Evolutionary conservation across 2,113 vertebrate species (phyloP).

Genomic region (Nycticorax nycticorax): DNA sequence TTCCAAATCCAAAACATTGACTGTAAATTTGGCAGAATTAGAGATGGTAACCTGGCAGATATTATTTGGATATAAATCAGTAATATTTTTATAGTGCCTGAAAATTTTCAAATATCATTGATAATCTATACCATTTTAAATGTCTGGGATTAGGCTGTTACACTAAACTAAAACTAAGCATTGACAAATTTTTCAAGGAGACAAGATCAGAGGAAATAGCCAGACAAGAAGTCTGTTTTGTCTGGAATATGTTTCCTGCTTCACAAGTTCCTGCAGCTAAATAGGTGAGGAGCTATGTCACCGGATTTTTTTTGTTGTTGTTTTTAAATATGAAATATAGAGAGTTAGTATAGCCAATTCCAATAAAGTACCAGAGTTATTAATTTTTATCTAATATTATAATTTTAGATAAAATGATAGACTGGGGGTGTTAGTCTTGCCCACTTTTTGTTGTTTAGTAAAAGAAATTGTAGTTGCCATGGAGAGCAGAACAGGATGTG

Average conservation of each 20-base stretch:
- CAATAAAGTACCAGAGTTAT: background rate
- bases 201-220: background rate
- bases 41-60: background rate
- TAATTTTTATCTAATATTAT: background rate
- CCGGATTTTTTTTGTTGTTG: rapidly evolving
- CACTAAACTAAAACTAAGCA: background rate
- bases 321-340: background rate
- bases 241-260: background rate
- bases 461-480: background rate
- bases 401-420: background rate
- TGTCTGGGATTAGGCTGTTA: background rate
- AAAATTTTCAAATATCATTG: background rate
- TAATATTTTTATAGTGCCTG: background rate
- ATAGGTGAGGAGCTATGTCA: background rate
- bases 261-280: background rate
- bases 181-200: background rate
- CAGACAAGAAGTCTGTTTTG: background rate
- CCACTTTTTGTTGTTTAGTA: background rate
- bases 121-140: background rate
- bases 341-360: background rate
- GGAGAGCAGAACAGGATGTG: background rate
- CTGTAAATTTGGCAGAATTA: background rate
- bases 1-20: background rate
- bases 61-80: background rate
- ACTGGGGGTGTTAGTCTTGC: background rate